Evolutionary conservation across 2,113 vertebrate genomes (phyloP).

Genomic region (Dascyllus trimaculatus): DNA sequence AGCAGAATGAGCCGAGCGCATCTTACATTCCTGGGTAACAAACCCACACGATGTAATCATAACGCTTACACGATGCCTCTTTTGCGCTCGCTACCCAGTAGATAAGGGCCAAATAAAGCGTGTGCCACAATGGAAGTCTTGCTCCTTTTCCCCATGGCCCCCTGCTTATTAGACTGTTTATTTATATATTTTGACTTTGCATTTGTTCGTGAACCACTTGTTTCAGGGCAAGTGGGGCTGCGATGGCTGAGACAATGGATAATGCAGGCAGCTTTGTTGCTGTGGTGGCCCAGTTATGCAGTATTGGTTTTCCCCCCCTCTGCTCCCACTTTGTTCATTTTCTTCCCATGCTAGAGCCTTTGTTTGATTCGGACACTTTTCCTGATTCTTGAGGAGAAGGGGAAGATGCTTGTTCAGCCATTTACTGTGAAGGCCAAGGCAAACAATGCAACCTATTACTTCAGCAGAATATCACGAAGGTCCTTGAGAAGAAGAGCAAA

Average conservation of each 20-base stretch:
- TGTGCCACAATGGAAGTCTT: constrained; percentile 73
- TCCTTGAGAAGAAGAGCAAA: constrained; percentile 23
- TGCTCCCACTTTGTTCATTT: constrained; percentile 39
- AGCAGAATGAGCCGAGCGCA: constrained; percentile 76
- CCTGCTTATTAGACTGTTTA: constrained; percentile 79
- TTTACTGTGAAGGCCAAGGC: constrained; percentile 46
- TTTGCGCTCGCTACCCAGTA: constrained; percentile 76
- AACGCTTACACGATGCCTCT: constrained; percentile 83
- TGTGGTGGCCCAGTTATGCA: constrained; percentile 55
- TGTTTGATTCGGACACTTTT: constrained; percentile 70
- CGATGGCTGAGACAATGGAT: constrained; percentile 64
- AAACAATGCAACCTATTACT: constrained; percentile 57
- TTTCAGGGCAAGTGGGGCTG: constrained; percentile 53
- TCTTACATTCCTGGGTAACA: constrained; percentile 85
- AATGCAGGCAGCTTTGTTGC: constrained; percentile 61
- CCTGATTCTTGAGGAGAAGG: constrained; percentile 50
- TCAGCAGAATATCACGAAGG: constrained; percentile 27
- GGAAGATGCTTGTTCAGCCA: constrained; percentile 68
- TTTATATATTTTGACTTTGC: constrained; percentile 80
- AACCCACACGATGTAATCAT: constrained; percentile 87
- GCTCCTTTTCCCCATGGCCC: constrained; percentile 58
- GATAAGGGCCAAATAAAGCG: constrained; percentile 83
- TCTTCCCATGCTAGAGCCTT: constrained; percentile 48
- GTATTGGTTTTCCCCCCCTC: constrained; percentile 38
- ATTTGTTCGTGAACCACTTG: constrained; percentile 73